phyloP scores from a whole-genome alignment of 2,113 vertebrate species.

The Dryoscopus gambensis region DNA sequence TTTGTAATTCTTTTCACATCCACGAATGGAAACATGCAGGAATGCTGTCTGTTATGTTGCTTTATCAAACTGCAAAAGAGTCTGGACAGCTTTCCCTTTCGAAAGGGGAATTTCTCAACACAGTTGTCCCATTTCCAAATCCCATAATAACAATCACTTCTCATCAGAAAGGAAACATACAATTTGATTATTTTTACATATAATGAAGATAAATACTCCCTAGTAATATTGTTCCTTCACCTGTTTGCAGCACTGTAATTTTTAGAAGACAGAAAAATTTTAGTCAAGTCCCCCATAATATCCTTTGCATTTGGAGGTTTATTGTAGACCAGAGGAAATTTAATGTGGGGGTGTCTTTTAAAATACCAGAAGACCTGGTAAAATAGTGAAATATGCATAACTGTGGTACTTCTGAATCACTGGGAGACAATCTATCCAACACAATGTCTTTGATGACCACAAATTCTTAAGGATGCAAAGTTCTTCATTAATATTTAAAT shows the following conservation, averaged over 20 bases:
- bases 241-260: background rate
- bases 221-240: background rate
- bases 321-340: background rate
- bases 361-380: background rate
- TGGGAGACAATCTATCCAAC: background rate
- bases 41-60: background rate
- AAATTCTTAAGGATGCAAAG: background rate
- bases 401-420: background rate
- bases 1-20: background rate
- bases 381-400: background rate
- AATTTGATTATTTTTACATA: background rate
- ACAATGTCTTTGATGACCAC: background rate
- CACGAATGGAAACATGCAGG: background rate
- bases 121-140: background rate
- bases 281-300: background rate
- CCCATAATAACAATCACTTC: background rate
- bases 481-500: background rate
- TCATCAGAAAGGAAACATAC: background rate
- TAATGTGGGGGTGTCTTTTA: background rate
- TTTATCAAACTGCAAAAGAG: background rate
- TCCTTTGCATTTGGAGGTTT: background rate
- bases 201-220: background rate
- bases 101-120: background rate
- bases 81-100: background rate
- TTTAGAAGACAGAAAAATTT: background rate